Evolutionary conservation across 2,888 invertebrate genomes (phyloP).

Genomic region (Volucella bombylans): DNA sequence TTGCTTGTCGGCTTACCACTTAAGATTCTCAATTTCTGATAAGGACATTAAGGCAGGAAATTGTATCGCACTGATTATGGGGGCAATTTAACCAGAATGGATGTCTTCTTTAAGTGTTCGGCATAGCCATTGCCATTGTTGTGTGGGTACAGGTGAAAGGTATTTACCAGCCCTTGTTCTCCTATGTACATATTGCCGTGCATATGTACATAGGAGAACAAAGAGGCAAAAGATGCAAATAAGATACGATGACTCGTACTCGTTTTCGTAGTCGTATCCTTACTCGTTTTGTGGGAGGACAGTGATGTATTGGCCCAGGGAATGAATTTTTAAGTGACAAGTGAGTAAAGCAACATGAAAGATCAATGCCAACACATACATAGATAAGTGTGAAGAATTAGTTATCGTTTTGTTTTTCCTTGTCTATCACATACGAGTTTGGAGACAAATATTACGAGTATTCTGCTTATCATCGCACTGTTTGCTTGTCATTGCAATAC

Average conservation of each 20-base stretch:
- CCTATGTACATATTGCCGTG: neutral
- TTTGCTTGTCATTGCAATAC: too few relatives aligned
- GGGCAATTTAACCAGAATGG: slow-evolving; percentile 62
- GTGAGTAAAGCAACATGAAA: neutral
- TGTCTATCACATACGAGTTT: too few relatives aligned
- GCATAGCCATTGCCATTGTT: slow-evolving; percentile 28
- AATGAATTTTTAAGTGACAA: slow-evolving; percentile 9
- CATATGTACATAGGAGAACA: slow-evolving; percentile 1
- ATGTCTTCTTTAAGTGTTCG: slow-evolving; percentile 54
- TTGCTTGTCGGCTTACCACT: slow-evolving; percentile 55
- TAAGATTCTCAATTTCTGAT: slow-evolving; percentile 67
- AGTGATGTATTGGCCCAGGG: slow-evolving; percentile 13
- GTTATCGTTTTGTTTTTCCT: too few relatives aligned
- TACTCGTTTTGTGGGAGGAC: slow-evolving; percentile 11
- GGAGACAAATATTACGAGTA: too few relatives aligned
- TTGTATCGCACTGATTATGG: slow-evolving; percentile 64
- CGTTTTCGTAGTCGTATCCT: too few relatives aligned
- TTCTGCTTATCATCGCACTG: too few relatives aligned
- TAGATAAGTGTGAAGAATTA: too few relatives aligned
- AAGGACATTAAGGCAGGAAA: slow-evolving; percentile 65
- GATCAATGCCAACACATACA: slow-evolving; percentile 20
- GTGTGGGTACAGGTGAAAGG: slow-evolving; percentile 19
- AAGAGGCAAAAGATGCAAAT: neutral
- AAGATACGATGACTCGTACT: neutral
- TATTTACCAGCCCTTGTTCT: neutral